phyloP scores from a whole-genome alignment of 2,797 vertebrate genomes.

The Mionectes olivaceus region DNA sequence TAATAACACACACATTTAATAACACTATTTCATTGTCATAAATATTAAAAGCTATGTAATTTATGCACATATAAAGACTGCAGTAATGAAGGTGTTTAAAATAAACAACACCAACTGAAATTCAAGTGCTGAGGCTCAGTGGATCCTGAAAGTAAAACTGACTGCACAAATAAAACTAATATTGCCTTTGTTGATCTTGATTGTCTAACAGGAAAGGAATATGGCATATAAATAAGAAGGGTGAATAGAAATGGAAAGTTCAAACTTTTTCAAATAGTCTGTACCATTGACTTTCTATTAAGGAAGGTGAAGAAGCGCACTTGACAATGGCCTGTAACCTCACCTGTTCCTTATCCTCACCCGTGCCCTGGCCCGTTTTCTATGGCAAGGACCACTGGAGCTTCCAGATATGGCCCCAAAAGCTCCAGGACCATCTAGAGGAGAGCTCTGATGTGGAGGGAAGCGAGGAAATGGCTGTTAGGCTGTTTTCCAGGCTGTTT shows the following conservation, averaged over 20 bases:
- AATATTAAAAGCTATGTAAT: conserved; percentile 48
- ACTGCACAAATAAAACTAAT: conserved; percentile 7
- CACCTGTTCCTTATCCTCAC: not conserved
- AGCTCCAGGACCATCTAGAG: not conserved
- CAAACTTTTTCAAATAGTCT: not conserved
- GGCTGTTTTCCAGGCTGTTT: not conserved
- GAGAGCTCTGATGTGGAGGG: not conserved
- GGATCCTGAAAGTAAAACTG: not conserved
- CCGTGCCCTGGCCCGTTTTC: not conserved
- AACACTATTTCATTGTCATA: not conserved
- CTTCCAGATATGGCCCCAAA: not conserved
- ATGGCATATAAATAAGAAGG: not conserved
- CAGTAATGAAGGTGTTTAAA: conserved; percentile 36
- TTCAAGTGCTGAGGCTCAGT: not conserved
- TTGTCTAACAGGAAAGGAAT: not conserved
- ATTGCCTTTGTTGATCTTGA: not conserved
- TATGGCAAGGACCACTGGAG: not conserved
- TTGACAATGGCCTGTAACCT: not conserved
- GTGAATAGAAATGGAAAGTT: not conserved
- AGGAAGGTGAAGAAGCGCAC: not conserved
- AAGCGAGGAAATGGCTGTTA: not conserved
- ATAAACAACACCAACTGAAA: conserved; percentile 1
- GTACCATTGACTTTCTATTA: not conserved
- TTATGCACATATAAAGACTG: conserved; percentile 38
- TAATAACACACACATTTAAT: conserved; percentile 4